Conservation (phyloP, 2,797 vertebrate species). For the Chloroceryle inda region DNA sequence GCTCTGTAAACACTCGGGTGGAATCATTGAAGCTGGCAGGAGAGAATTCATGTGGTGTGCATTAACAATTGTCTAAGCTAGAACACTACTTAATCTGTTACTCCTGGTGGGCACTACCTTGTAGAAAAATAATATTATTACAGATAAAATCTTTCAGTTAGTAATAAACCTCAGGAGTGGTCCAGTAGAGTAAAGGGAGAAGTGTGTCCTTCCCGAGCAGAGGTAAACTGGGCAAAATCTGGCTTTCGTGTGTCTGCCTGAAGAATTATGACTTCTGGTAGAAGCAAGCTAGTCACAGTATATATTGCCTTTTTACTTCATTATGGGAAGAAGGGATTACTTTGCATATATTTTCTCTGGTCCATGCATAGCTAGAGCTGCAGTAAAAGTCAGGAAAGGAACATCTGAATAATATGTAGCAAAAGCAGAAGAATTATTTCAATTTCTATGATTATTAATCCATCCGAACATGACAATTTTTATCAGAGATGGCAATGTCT, state of each 20-base stretch:
- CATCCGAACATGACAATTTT: background rate
- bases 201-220: background rate
- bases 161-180: constrained; percentile 18
- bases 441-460: background rate
- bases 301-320: background rate
- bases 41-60: background rate
- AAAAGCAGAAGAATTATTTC: background rate
- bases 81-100: constrained; percentile 37
- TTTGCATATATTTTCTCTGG: background rate
- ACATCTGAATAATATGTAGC: background rate
- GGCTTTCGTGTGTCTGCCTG: background rate
- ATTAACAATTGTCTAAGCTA: background rate
- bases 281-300: background rate
- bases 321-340: background rate
- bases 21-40: constrained; percentile 19
- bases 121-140: constrained; percentile 44
- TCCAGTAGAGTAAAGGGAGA: background rate
- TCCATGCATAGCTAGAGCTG: background rate
- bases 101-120: constrained; percentile 43
- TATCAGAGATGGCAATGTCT: background rate
- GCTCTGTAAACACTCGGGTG: background rate
- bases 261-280: constrained; percentile 1
- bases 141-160: constrained; percentile 22
- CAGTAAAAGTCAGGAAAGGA: background rate
- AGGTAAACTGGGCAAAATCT: background rate